A percentile compares a stretch with the other conserved stretches of the same genome.
Conservation (phyloP, 2,113 vertebrate species). For the Pterocles orientalis region DNA sequence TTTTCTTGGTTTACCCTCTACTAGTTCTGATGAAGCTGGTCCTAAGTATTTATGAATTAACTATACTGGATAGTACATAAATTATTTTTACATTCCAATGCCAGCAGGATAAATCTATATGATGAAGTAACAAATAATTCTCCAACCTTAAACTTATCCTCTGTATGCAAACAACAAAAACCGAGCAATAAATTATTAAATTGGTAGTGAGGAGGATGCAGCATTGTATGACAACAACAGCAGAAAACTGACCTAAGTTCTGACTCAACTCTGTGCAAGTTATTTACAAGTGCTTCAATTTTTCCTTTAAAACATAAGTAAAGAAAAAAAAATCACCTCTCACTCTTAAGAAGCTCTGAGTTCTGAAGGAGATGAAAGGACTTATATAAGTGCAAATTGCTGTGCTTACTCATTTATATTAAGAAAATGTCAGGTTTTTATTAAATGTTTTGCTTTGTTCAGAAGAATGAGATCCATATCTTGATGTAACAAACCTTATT, state of each 20-base stretch:
- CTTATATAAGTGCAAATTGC: constrained; percentile 20
- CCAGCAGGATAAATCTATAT: not conserved
- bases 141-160: not conserved
- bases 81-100: not conserved
- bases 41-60: not conserved
- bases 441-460: constrained; percentile 20
- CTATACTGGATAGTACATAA: not conserved
- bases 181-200: not conserved
- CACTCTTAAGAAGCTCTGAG: not conserved
- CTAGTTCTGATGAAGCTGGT: not conserved
- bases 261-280: not conserved
- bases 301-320: not conserved
- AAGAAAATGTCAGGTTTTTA: not conserved
- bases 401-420: constrained; percentile 15
- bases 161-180: not conserved
- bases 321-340: not conserved
- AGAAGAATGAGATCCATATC: not conserved
- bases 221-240: not conserved
- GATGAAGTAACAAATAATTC: not conserved
- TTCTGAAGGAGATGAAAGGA: not conserved
- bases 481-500: not conserved
- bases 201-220: not conserved
- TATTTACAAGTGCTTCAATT: not conserved
- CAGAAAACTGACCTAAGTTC: not conserved
- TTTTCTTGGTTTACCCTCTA: not conserved